A percentile compares a stretch with the other conserved stretches of the same genome.
phyloP scores from a whole-genome alignment of 2,113 vertebrate genomes.

The Donacobius atricapilla region DNA sequence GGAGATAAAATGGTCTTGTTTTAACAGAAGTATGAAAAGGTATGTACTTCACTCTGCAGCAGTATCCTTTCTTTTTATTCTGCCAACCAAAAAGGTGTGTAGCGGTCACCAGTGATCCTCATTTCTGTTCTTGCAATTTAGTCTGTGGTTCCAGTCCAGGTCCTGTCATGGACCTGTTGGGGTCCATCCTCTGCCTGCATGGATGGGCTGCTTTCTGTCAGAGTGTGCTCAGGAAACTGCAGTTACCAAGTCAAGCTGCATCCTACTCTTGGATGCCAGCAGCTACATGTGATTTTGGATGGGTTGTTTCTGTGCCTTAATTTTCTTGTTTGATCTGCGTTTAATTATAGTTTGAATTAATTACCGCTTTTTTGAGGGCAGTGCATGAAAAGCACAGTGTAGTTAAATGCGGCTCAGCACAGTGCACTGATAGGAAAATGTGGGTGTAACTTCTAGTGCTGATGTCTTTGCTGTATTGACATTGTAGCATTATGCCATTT shows the following conservation, averaged over 20 bases:
- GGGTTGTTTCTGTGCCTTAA: neutral
- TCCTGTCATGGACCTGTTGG: neutral
- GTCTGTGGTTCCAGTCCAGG: neutral
- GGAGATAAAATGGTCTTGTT: neutral
- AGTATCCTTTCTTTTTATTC: neutral
- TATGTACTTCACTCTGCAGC: neutral
- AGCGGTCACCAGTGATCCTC: fast-evolving
- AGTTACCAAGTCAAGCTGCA: neutral
- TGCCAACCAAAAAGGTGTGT: neutral
- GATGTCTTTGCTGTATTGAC: neutral
- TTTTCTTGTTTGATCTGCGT: neutral
- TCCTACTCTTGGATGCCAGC: neutral
- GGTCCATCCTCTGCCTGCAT: neutral
- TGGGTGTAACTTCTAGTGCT: neutral
- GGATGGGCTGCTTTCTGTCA: neutral
- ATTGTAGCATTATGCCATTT: neutral
- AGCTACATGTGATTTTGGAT: neutral
- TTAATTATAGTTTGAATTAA: neutral
- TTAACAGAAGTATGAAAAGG: neutral
- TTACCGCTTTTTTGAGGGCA: neutral
- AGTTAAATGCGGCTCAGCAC: neutral
- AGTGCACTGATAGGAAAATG: fast-evolving
- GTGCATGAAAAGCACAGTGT: neutral
- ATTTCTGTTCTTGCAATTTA: neutral
- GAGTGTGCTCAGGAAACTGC: neutral